phyloP scores from a whole-genome alignment of 2,888 invertebrate species.

The Ceramica pisi region DNA sequence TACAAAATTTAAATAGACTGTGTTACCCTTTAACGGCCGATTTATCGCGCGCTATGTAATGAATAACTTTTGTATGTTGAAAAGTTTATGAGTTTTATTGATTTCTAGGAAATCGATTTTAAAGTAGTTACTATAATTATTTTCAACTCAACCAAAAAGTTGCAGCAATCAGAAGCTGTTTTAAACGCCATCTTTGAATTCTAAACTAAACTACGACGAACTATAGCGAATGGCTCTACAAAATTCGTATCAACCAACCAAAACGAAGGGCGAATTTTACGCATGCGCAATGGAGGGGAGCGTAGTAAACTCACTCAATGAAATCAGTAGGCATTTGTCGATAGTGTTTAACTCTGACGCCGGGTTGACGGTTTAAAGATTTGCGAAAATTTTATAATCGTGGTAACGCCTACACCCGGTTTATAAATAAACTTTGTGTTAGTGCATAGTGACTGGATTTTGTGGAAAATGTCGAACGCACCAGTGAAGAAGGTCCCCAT shows the following conservation, averaged over 20 bases:
- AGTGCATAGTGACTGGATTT: constrained; percentile 82
- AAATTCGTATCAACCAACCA: constrained; percentile 68
- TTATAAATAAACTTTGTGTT: constrained; percentile 84
- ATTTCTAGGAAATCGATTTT: not conserved
- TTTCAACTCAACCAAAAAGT: not conserved
- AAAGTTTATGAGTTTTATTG: not conserved
- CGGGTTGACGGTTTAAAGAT: constrained; percentile 54
- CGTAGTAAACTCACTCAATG: constrained; percentile 79
- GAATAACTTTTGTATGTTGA: not conserved
- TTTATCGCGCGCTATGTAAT: too few species aligned
- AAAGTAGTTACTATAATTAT: not conserved
- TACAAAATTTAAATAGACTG: constrained; percentile 17
- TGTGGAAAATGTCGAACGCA: constrained; percentile 91
- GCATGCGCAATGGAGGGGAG: constrained; percentile 86
- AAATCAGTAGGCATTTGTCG: constrained; percentile 81
- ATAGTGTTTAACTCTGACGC: constrained; percentile 63
- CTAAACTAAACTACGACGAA: constrained; percentile 38
- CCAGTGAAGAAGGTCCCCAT: constrained; percentile 99
- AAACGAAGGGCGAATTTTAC: constrained; percentile 79
- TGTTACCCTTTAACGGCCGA: not conserved
- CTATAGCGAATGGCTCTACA: constrained; percentile 53
- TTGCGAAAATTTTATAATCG: constrained; percentile 75
- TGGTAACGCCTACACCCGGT: constrained; percentile 81
- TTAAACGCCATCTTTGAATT: constrained; percentile 65
- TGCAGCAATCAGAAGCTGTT: not conserved